Evolutionary conservation across 1,140 invertebrate species (phyloP).

Genomic region (Drosophila paulistorum): DNA sequence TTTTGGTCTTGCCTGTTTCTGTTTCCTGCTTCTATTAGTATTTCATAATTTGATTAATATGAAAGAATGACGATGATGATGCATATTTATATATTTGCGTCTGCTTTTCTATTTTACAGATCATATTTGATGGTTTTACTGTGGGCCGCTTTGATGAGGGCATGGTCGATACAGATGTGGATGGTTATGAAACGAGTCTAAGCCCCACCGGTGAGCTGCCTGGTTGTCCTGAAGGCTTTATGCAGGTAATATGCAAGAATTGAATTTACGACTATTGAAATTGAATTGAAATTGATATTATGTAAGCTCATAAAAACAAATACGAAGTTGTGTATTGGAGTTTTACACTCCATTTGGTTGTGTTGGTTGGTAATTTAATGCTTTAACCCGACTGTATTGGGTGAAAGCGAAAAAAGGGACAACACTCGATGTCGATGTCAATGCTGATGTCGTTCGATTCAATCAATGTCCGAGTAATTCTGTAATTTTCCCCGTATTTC

Average conservation of each 20-base stretch:
- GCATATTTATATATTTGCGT: not conserved
- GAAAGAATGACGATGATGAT: not conserved
- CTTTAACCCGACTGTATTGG: slow-evolving; percentile 12
- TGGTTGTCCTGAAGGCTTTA: slow-evolving; percentile 92
- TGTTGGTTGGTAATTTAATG: slow-evolving; percentile 63
- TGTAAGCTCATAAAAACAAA: slow-evolving; percentile 42
- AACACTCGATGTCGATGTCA: slow-evolving; percentile 12
- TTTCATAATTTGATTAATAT: not conserved
- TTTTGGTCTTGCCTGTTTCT: not conserved
- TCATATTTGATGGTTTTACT: slow-evolving; percentile 92
- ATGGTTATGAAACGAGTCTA: slow-evolving; percentile 79
- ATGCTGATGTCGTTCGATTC: slow-evolving; percentile 60
- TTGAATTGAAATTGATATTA: slow-evolving; percentile 68
- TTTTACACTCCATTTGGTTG: slow-evolving; percentile 71
- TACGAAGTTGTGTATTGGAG: slow-evolving; percentile 33
- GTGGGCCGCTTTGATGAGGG: slow-evolving; percentile 88
- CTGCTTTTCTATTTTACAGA: slow-evolving; percentile 83
- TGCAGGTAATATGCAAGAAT: slow-evolving; percentile 84
- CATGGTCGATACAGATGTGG: slow-evolving; percentile 81
- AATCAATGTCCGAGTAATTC: slow-evolving; percentile 80
- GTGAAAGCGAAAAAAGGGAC: not conserved
- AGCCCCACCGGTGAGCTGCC: slow-evolving; percentile 83
- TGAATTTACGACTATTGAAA: slow-evolving; percentile 48
- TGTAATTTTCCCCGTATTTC: slow-evolving; percentile 73
- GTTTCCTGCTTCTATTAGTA: not conserved